Percentiles rank a stretch among this genome's conserved stretches.
These are phyloP conservation scores for Syngnathus acus DNA, from an alignment of 2,797 vertebrate species.

Conservation along the genomic window DNA sequence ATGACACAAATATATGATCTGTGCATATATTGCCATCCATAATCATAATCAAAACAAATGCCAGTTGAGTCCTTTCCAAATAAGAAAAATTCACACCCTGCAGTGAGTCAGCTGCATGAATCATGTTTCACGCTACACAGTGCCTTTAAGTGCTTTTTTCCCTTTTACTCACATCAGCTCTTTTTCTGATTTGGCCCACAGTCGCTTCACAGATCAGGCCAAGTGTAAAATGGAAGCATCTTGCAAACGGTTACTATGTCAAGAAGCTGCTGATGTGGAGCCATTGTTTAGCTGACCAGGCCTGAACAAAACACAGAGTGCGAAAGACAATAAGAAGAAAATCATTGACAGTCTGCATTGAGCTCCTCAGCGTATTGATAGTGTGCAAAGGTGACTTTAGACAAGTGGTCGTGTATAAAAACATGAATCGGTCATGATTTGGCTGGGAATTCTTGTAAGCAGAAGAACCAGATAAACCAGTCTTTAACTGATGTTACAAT, in stretches of 20 bases:
- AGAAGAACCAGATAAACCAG: background rate
- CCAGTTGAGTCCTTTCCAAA: background rate
- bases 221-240: constrained; percentile 3
- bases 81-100: background rate
- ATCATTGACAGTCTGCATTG: background rate
- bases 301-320: background rate
- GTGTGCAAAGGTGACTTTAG: background rate
- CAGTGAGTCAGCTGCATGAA: background rate
- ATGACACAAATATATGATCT: background rate
- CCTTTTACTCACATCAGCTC: constrained; percentile 1
- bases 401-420: background rate
- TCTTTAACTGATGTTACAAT: background rate
- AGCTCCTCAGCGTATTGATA: background rate
- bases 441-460: background rate
- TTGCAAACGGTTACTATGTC: background rate
- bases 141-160: background rate
- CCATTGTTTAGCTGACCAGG: constrained; percentile 1
- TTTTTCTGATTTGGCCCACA: constrained; percentile 1
- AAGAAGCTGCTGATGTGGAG: constrained; percentile 3
- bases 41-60: background rate
- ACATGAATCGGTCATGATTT: background rate
- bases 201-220: background rate
- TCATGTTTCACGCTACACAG: background rate
- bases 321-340: background rate
- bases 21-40: background rate